Evolutionary conservation across 2,113 vertebrate species (phyloP).

Genomic region (Malurus alboscapulatus): DNA sequence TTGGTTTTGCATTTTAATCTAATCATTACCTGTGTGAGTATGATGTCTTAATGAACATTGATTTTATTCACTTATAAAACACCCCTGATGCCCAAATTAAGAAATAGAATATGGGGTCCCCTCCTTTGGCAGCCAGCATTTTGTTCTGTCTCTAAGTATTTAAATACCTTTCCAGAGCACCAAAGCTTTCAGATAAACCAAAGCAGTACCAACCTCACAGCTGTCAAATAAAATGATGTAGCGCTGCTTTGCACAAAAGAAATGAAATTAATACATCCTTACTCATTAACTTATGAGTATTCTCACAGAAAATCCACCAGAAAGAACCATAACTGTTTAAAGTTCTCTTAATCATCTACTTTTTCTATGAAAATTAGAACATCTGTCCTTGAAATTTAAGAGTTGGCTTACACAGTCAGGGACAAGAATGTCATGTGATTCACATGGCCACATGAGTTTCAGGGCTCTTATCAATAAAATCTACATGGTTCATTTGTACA

Average conservation of each 20-base stretch:
- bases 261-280: not conserved
- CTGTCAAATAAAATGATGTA: not conserved
- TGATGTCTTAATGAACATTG: not conserved
- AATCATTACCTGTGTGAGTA: fast-evolving
- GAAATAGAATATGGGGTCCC: not conserved
- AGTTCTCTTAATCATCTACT: not conserved
- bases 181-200: not conserved
- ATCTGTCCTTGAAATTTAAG: not conserved
- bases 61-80: not conserved
- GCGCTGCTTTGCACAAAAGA: not conserved
- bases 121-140: not conserved
- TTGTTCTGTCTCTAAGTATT: not conserved
- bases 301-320: not conserved
- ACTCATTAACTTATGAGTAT: not conserved
- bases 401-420: not conserved
- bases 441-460: not conserved
- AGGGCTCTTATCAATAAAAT: not conserved
- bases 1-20: not conserved
- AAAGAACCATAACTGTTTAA: not conserved
- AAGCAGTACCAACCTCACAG: not conserved
- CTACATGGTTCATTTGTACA: not conserved
- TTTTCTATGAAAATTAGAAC: not conserved
- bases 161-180: not conserved
- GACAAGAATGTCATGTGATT: not conserved
- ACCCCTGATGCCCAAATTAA: not conserved